Evolutionary conservation across 2,113 vertebrate genomes (phyloP).

Genomic region (Vireo altiloquus): DNA sequence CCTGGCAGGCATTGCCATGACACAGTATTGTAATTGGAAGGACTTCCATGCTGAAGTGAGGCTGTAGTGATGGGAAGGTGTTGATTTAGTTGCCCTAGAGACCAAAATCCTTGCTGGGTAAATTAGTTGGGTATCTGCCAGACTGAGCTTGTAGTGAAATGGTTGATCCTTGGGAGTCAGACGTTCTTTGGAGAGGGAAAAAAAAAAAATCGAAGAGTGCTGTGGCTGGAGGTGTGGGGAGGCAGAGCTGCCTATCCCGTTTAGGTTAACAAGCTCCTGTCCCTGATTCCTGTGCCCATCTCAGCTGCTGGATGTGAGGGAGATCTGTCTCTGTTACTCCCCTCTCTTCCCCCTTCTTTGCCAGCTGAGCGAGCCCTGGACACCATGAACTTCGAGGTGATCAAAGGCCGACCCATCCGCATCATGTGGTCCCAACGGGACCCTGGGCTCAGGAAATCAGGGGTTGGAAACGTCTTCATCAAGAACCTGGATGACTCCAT

Average conservation of each 20-base stretch:
- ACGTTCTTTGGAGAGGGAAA: not conserved
- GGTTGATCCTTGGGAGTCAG: not conserved
- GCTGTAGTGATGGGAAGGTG: not conserved
- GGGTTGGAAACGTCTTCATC: slow-evolving; percentile 96
- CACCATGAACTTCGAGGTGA: slow-evolving; percentile 98
- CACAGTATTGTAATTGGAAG: not conserved
- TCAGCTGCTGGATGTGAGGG: not conserved
- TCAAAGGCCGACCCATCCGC: slow-evolving; percentile 92
- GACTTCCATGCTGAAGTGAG: not conserved
- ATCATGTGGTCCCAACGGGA: slow-evolving; percentile 99
- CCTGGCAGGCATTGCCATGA: not conserved
- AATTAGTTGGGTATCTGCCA: not conserved
- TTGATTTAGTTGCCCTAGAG: not conserved
- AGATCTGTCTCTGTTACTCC: not conserved
- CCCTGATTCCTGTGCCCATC: not conserved
- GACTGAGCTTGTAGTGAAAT: not conserved
- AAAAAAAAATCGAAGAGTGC: not conserved
- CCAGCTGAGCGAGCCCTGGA: slow-evolving; percentile 96
- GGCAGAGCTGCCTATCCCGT: not conserved
- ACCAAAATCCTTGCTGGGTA: not conserved
- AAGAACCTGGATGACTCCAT: slow-evolving; percentile 98
- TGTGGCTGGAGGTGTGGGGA: not conserved
- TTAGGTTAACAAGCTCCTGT: not conserved
- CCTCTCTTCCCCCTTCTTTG: not conserved
- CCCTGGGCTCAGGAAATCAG: slow-evolving; percentile 92